Evolutionary conservation across 2,888 invertebrate genomes (phyloP).

Genomic region (Rhingia campestris): DNA sequence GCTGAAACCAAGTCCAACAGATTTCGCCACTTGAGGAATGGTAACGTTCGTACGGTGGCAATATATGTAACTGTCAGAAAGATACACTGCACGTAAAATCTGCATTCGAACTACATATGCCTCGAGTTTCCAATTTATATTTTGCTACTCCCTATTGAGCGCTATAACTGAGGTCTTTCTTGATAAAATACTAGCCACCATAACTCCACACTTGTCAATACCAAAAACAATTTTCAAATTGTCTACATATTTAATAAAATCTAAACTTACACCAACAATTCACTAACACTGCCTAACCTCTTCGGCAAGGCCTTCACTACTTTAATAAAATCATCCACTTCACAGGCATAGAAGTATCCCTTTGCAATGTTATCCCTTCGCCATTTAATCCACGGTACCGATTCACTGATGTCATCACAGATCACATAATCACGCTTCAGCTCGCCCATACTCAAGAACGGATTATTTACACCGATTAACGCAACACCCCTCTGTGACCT

Average conservation of each 20-base stretch:
- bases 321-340: conserved; percentile 77
- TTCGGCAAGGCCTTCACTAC: conserved; percentile 77
- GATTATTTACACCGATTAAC: conserved; percentile 83
- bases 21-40: too few species aligned
- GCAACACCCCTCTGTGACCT: conserved; percentile 83
- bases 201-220: too few species aligned
- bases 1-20: too few species aligned
- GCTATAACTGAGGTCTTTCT: too few species aligned
- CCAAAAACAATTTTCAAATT: neutral
- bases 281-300: conserved; percentile 30
- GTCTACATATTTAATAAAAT: conserved; percentile 1
- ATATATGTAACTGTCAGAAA: too few species aligned
- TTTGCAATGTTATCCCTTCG: conserved; percentile 74
- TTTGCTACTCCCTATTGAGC: too few species aligned
- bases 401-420: conserved; percentile 78
- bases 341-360: conserved; percentile 79
- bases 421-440: conserved; percentile 77
- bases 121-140: too few species aligned
- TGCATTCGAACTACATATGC: too few species aligned
- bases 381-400: conserved; percentile 78
- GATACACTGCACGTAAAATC: too few species aligned
- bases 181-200: too few species aligned
- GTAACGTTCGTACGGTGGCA: too few species aligned
- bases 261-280: conserved; percentile 30
- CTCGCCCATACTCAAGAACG: conserved; percentile 78